phyloP scores from a whole-genome alignment of 2,113 vertebrate species.

The Asarcornis scutulata region DNA sequence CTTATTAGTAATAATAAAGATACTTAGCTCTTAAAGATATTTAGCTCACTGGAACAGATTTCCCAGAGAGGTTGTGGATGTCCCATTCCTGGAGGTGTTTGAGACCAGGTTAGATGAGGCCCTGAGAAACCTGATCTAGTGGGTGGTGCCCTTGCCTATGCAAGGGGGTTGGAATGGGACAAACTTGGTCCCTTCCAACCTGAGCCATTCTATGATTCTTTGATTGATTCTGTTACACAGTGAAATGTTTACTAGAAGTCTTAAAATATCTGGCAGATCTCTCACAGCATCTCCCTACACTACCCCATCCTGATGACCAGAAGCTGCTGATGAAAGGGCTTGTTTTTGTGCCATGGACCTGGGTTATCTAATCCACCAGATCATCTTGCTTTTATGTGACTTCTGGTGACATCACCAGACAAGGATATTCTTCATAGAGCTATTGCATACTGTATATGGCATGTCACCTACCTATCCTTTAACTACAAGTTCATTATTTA shows the following conservation, averaged over 20 bases:
- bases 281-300: background rate
- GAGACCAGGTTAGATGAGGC: no score
- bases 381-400: rapidly evolving
- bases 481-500: background rate
- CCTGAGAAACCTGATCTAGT: no score
- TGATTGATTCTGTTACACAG: no score
- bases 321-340: background rate
- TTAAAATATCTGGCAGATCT: background rate
- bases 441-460: background rate
- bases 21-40: background rate
- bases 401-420: background rate
- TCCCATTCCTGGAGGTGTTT: no score
- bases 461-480: background rate
- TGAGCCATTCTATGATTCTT: no score
- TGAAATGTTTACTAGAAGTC: background rate
- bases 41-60: no score
- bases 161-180: no score
- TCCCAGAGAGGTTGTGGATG: no score
- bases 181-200: no score
- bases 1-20: background rate
- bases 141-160: no score
- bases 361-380: background rate
- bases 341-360: background rate
- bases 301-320: rapidly evolving
- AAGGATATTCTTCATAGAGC: background rate